Evolutionary conservation across 2,797 vertebrate genomes (phyloP).

Genomic region (Poecilia gillii): DNA sequence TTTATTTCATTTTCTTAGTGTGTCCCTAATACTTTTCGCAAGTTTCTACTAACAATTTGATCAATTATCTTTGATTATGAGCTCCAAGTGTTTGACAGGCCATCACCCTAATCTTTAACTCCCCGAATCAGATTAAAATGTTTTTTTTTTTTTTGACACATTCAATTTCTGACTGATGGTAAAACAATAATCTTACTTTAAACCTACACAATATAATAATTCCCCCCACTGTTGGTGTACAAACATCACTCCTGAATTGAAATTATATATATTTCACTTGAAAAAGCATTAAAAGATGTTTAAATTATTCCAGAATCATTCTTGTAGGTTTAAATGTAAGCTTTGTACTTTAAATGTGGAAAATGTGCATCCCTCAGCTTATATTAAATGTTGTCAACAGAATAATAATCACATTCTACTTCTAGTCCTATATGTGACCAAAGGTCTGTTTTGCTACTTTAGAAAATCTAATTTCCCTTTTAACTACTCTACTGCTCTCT

Average conservation of each 20-base stretch:
- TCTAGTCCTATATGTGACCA: background rate
- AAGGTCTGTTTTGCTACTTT: background rate
- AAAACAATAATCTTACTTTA: background rate
- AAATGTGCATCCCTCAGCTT: background rate
- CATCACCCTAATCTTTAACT: background rate
- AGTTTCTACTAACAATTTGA: background rate
- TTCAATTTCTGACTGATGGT: background rate
- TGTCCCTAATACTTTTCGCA: background rate
- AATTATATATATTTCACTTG: background rate
- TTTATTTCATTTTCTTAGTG: background rate
- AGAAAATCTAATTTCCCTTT: background rate
- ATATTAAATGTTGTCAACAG: background rate
- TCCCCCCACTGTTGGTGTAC: too few relatives aligned
- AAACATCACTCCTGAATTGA: background rate
- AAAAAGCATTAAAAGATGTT: background rate
- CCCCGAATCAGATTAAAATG: background rate
- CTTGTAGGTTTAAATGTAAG: background rate
- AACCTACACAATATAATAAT: background rate
- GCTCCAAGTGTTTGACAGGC: background rate
- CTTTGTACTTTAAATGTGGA: background rate
- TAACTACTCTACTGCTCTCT: background rate
- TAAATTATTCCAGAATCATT: background rate
- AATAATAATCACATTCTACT: background rate
- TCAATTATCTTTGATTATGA: background rate
- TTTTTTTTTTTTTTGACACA: background rate